A percentile compares a stretch with the other conserved stretches of the same genome.
Conservation (phyloP, 2,888 invertebrate genomes). For the Metalampra italica region DNA sequence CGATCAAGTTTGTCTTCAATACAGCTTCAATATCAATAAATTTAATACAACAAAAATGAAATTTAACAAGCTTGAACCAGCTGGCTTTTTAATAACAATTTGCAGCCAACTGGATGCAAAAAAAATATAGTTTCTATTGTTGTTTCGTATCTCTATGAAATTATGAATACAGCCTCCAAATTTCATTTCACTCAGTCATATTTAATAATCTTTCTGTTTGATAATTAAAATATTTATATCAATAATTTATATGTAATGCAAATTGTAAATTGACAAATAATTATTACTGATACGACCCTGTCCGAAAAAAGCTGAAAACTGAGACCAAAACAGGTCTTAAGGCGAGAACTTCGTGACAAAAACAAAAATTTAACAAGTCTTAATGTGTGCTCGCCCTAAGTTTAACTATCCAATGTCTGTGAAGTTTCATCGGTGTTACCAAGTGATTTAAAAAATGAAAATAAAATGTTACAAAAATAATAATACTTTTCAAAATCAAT, state of each 20-base stretch:
- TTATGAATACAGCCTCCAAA: no score
- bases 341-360: neutral
- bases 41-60: neutral
- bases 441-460: conserved; percentile 1
- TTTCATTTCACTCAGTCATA: no score
- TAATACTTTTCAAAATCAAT: conserved; percentile 4
- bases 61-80: no score
- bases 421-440: neutral
- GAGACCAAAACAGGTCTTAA: conserved; percentile 23
- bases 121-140: no score
- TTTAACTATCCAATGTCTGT: neutral
- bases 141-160: neutral
- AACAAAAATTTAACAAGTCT: neutral
- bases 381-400: neutral
- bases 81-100: no score
- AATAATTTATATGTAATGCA: neutral
- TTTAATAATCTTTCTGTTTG: no score
- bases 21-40: conserved; percentile 3
- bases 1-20: conserved; percentile 22
- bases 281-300: conserved; percentile 27
- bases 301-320: conserved; percentile 23
- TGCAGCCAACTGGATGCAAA: no score
- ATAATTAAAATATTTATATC: no score
- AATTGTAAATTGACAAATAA: conserved; percentile 17
- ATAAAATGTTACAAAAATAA: conserved; percentile 1